phyloP scores from a whole-genome alignment of 2,797 vertebrate species.

The Vireo griseus region DNA sequence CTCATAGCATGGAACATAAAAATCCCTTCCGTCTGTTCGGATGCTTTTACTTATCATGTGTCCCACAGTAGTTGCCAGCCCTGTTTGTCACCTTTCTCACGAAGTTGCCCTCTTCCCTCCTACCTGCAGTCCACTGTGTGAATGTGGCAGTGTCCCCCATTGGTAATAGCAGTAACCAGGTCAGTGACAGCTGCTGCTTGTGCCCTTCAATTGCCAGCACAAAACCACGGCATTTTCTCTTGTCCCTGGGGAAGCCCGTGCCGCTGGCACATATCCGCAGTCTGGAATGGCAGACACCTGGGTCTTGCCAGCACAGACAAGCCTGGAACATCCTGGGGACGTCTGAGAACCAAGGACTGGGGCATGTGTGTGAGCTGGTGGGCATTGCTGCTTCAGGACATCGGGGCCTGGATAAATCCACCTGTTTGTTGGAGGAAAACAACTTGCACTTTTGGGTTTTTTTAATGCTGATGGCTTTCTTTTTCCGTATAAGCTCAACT shows the following conservation, averaged over 20 bases:
- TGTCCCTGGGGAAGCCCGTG: fast-evolving
- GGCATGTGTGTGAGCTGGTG: not conserved
- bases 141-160: not conserved
- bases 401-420: not conserved
- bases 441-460: not conserved
- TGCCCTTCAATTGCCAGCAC: not conserved
- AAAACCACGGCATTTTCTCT: not conserved
- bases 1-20: not conserved
- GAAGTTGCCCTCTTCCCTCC: not conserved
- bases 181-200: not conserved
- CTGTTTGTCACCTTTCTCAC: not conserved
- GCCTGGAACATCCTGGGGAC: not conserved
- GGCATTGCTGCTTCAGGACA: not conserved
- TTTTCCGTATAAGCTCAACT: not conserved
- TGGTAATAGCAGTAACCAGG: not conserved
- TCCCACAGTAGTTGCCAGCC: not conserved
- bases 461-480: not conserved
- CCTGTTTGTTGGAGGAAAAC: not conserved
- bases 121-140: fast-evolving
- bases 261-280: not conserved
- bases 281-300: not conserved
- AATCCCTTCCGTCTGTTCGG: not conserved
- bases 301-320: not conserved
- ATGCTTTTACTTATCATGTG: not conserved
- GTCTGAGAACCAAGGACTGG: not conserved